Conservation (phyloP, 2,797 vertebrate genomes). For the Falco berigora region DNA sequence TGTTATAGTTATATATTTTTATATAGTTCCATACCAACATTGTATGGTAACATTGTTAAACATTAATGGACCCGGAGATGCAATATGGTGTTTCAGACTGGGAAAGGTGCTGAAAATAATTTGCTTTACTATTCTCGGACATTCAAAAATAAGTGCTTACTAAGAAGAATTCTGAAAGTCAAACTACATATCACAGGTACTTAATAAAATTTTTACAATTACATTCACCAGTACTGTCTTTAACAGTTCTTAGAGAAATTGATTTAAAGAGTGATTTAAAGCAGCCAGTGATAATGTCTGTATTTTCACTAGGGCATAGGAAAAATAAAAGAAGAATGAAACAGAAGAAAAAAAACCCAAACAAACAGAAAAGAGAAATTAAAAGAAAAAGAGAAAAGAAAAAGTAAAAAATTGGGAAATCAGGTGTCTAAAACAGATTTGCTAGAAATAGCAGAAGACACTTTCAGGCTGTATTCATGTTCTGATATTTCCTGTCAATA, state of each 20-base stretch:
- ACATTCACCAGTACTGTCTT: background rate
- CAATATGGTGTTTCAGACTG: background rate
- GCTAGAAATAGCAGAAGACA: background rate
- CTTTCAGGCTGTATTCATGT: background rate
- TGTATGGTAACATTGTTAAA: background rate
- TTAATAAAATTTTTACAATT: background rate
- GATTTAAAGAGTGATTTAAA: background rate
- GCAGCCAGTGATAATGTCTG: background rate
- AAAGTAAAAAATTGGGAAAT: background rate
- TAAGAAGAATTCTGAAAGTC: background rate
- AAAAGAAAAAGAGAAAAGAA: rapidly evolving
- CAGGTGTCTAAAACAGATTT: background rate
- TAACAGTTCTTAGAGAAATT: background rate
- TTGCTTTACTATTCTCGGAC: background rate
- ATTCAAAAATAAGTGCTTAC: background rate
- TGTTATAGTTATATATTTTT: background rate
- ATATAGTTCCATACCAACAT: background rate
- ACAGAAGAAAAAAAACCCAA: rapidly evolving
- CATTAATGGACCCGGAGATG: background rate
- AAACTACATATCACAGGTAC: background rate
- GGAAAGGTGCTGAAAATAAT: background rate
- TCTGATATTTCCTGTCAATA: background rate
- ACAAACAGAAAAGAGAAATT: no score
- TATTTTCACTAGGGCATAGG: background rate
- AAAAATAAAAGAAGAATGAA: rapidly evolving